phyloP scores from a whole-genome alignment of 1,140 invertebrate species.

The Zaprionus lachaisei region DNA sequence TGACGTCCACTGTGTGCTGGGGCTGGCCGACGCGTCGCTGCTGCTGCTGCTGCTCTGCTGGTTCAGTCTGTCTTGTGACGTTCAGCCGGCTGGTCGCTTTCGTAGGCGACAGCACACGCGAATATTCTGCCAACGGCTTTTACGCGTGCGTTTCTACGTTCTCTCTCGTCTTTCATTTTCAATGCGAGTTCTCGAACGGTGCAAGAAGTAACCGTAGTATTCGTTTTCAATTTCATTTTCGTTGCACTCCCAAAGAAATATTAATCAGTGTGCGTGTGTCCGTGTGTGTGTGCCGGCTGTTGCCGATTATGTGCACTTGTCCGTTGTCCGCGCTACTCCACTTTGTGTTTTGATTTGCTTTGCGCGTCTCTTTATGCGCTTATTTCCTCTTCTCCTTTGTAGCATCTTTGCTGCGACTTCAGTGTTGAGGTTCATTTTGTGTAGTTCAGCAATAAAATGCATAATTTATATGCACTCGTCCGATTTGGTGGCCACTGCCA shows the following conservation, averaged over 20 bases:
- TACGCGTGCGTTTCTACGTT: constrained; percentile 56
- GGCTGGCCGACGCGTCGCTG: constrained; percentile 23
- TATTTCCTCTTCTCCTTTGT: constrained; percentile 14
- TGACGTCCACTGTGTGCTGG: neutral
- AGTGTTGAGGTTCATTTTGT: constrained; percentile 24
- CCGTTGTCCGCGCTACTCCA: constrained; percentile 12
- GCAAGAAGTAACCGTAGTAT: neutral
- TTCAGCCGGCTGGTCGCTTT: constrained; percentile 58
- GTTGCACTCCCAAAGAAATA: constrained; percentile 4
- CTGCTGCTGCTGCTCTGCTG: constrained; percentile 30
- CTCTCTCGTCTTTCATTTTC: neutral
- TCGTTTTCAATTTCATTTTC: constrained; percentile 25
- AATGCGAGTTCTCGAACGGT: neutral
- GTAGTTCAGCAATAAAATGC: constrained; percentile 30
- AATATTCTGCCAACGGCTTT: constrained; percentile 53
- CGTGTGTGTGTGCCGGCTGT: constrained; percentile 20
- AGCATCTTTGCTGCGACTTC: constrained; percentile 16
- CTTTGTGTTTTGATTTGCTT: constrained; percentile 25
- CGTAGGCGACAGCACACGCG: constrained; percentile 64
- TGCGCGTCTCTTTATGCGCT: constrained; percentile 10
- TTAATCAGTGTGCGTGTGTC: neutral
- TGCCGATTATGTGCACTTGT: constrained; percentile 32
- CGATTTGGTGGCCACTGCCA: constrained; percentile 9
- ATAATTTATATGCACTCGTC: constrained; percentile 36
- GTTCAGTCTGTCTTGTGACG: constrained; percentile 78